These are phyloP conservation scores for Eustalomyia histrio DNA, from an alignment of 2,888 invertebrate species.

Conservation along the genomic window DNA sequence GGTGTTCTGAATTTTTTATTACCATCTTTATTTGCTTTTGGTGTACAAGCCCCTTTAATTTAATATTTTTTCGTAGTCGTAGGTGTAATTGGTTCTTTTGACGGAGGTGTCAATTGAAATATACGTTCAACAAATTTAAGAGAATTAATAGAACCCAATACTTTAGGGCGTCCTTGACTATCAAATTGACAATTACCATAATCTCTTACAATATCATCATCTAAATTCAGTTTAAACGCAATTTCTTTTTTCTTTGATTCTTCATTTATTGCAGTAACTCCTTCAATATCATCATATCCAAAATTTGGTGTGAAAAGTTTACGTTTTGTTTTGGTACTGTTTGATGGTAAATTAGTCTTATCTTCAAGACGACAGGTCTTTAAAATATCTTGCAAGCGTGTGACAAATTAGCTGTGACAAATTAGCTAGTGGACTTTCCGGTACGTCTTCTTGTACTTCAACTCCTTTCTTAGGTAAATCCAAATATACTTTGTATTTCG, in stretches of 20 bases:
- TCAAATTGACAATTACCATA: conserved; percentile 46
- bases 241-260: conserved; percentile 40
- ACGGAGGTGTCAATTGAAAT: conserved; percentile 69
- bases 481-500: conserved; percentile 74
- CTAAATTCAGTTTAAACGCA: neutral
- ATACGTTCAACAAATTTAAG: conserved; percentile 71
- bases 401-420: conserved; percentile 68
- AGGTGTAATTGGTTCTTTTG: conserved; percentile 12
- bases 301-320: conserved; percentile 75
- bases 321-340: conserved; percentile 67
- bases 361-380: conserved; percentile 69
- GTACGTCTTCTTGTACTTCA: conserved; percentile 69
- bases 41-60: conserved; percentile 4
- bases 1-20: conserved; percentile 39
- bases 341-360: conserved; percentile 72
- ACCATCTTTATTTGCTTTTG: conserved; percentile 20
- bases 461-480: conserved; percentile 75
- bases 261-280: conserved; percentile 13
- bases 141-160: conserved; percentile 69
- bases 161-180: conserved; percentile 65
- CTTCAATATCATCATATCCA: conserved; percentile 70
- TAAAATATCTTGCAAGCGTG: conserved; percentile 72
- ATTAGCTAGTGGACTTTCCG: conserved; percentile 69
- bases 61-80: conserved; percentile 18
- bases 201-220: conserved; percentile 54